A percentile compares a stretch with the other conserved stretches of the same genome.
phyloP scores from a whole-genome alignment of 2,797 vertebrate species.

The Moxostoma hubbsi region DNA sequence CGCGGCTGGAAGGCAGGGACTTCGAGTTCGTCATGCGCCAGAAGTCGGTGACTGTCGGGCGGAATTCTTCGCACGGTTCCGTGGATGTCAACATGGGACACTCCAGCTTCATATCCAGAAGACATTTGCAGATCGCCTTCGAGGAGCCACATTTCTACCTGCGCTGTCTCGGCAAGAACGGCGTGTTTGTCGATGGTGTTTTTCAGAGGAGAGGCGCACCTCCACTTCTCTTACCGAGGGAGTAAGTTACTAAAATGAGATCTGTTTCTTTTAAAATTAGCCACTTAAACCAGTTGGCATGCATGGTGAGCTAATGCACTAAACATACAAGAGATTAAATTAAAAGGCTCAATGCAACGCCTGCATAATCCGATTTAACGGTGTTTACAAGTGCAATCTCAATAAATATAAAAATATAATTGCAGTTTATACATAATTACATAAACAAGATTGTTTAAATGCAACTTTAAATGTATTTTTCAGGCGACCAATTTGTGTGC shows the following conservation, averaged over 20 bases:
- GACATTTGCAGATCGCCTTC: conserved; percentile 92
- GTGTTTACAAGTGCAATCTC: background rate
- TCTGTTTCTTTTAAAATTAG: background rate
- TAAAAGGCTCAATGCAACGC: conserved; percentile 5
- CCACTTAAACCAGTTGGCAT: conserved; percentile 2
- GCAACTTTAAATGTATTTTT: no score
- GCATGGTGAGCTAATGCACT: background rate
- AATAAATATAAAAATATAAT: background rate
- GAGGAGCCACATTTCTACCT: conserved; percentile 90
- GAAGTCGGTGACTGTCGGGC: conserved; percentile 92
- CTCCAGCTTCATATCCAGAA: conserved; percentile 95
- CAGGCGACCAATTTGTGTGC: background rate
- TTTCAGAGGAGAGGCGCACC: conserved; percentile 94
- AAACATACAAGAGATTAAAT: conserved; percentile 23
- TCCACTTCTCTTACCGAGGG: conserved; percentile 87
- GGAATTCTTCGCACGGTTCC: conserved; percentile 95
- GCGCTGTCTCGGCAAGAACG: conserved; percentile 95
- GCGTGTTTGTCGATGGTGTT: conserved; percentile 97
- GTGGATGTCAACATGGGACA: conserved; percentile 98
- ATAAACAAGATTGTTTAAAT: background rate
- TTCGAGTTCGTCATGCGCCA: conserved; percentile 97
- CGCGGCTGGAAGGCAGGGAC: conserved; percentile 94
- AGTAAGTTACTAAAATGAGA: conserved; percentile 81
- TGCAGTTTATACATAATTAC: no score
- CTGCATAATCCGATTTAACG: conserved; percentile 27